Evolutionary conservation across 1,140 invertebrate genomes (phyloP).

Genomic region (Anastrepha obliqua): DNA sequence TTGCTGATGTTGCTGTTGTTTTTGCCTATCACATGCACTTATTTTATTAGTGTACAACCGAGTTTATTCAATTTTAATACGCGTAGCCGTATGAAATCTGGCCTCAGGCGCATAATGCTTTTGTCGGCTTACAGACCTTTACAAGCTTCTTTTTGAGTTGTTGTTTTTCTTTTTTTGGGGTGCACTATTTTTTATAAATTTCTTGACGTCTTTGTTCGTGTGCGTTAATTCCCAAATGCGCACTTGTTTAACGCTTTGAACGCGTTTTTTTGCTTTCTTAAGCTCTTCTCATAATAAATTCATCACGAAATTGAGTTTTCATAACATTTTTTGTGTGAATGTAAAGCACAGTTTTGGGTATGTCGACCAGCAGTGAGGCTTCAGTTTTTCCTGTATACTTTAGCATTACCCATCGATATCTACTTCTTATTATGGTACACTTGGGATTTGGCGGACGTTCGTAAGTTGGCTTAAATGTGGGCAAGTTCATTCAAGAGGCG

Average conservation of each 20-base stretch:
- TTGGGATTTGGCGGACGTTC: not conserved
- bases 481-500: too few relatives aligned
- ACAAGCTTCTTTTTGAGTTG: not conserved
- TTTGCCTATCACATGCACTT: constrained; percentile 23
- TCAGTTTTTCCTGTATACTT: not conserved
- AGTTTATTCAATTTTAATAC: constrained; percentile 52
- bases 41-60: constrained; percentile 40
- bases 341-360: not conserved
- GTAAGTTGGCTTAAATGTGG: not conserved
- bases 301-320: constrained; percentile 73
- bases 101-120: constrained; percentile 25
- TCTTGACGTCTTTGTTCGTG: constrained; percentile 57
- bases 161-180: not conserved
- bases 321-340: constrained; percentile 61
- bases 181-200: not conserved
- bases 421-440: not conserved
- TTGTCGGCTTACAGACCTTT: constrained; percentile 25
- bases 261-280: constrained; percentile 62
- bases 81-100: not conserved
- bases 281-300: constrained; percentile 73
- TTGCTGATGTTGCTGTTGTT: not conserved
- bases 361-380: not conserved
- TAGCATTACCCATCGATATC: not conserved
- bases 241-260: constrained; percentile 68
- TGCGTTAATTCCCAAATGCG: constrained; percentile 71